These are phyloP conservation scores for Anabas testudineus DNA, from an alignment of 2,797 vertebrate species.

Conservation along the genomic window DNA sequence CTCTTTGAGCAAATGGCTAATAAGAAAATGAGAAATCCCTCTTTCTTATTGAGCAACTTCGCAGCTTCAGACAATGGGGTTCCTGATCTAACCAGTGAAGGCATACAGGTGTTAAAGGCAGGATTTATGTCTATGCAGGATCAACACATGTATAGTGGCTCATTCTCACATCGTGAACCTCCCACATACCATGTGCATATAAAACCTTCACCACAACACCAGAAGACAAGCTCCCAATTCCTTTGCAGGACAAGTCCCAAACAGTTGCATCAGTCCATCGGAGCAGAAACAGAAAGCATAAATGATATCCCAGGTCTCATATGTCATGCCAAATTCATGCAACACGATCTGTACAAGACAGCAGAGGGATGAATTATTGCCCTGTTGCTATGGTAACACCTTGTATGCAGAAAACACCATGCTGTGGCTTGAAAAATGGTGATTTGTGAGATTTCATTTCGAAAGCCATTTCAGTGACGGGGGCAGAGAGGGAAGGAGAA, in stretches of 20 bases:
- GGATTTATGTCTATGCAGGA: conserved; percentile 31
- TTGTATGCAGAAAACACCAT: conserved; percentile 68
- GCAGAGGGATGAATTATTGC: conserved; percentile 71
- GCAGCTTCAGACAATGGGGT: conserved; percentile 3
- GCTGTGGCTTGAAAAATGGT: conserved; percentile 58
- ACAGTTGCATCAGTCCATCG: conserved; percentile 28
- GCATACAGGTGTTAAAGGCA: conserved; percentile 7
- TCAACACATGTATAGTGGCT: conserved; percentile 12
- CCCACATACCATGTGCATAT: conserved; percentile 26
- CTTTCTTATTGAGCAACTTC: conserved; percentile 15
- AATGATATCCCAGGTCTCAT: conserved; percentile 48
- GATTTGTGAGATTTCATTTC: conserved; percentile 76
- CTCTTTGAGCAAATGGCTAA: conserved; percentile 26
- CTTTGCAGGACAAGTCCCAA: conserved; percentile 5
- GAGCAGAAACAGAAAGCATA: conserved; percentile 43
- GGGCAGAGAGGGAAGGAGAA: conserved; percentile 11
- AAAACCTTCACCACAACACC: conserved; percentile 8
- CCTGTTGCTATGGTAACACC: conserved; percentile 80
- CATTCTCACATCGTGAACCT: conserved; percentile 44
- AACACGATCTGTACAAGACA: conserved; percentile 67
- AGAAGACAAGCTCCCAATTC: conserved; percentile 21
- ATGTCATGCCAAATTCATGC: conserved; percentile 73
- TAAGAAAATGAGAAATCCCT: background rate
- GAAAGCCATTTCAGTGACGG: conserved; percentile 51
- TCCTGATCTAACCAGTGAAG: background rate